A percentile compares a stretch with the other conserved stretches of the same genome.
phyloP scores from a whole-genome alignment of 2,113 vertebrate genomes.

The Lanius collurio region DNA sequence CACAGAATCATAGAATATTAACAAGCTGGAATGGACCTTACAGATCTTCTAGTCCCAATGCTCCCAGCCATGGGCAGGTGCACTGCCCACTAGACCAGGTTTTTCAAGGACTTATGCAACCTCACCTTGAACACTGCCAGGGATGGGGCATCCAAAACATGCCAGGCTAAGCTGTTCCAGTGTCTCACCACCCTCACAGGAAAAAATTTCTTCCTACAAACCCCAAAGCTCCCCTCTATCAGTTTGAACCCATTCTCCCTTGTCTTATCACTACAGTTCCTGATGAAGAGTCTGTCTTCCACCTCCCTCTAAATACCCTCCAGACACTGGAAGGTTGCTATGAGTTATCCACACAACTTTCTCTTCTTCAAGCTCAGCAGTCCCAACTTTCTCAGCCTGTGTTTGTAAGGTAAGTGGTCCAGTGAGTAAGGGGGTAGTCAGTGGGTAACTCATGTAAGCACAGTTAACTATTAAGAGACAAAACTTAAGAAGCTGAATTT shows the following conservation, averaged over 20 bases:
- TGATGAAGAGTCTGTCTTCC: background rate
- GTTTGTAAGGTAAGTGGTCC: background rate
- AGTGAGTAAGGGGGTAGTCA: too few relatives aligned
- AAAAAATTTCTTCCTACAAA: background rate
- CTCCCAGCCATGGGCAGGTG: background rate
- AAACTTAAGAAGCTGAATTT: too few relatives aligned
- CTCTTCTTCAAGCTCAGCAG: background rate
- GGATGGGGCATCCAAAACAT: background rate
- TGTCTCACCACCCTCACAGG: background rate
- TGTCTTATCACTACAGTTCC: background rate
- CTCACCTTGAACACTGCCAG: background rate
- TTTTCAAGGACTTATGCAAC: background rate
- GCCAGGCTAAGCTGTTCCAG: background rate
- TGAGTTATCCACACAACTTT: background rate
- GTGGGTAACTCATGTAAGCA: too few relatives aligned
- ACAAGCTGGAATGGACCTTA: background rate
- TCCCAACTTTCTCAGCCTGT: background rate
- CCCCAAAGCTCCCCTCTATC: background rate
- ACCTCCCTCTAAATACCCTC: background rate
- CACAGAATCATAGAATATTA: background rate
- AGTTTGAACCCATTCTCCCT: background rate
- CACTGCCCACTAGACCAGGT: accelerated
- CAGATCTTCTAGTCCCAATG: background rate
- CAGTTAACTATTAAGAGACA: too few relatives aligned
- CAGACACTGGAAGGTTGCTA: background rate